Evolutionary conservation across 2,888 invertebrate species (phyloP).

Genomic region (Papilio demoleus): DNA sequence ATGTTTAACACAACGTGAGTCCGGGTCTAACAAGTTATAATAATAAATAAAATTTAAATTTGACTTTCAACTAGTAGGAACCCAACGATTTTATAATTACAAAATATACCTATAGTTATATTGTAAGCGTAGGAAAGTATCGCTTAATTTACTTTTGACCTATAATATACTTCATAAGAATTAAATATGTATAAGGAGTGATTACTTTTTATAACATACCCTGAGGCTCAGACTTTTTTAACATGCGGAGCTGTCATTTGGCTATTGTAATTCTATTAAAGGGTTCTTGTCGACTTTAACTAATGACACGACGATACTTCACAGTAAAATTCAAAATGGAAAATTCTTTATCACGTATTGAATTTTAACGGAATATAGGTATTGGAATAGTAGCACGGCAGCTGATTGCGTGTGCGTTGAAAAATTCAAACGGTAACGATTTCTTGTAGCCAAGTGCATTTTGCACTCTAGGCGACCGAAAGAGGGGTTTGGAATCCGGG

Average conservation of each 20-base stretch:
- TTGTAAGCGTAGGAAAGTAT: too few species aligned
- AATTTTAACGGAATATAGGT: neutral
- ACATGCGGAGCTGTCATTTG: slow-evolving; percentile 32
- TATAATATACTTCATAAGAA: neutral
- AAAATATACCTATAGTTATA: too few species aligned
- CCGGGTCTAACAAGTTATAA: too few species aligned
- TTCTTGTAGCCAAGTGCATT: too few species aligned
- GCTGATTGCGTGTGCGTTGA: too few species aligned
- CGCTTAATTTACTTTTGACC: neutral
- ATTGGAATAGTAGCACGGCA: neutral
- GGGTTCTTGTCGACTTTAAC: slow-evolving; percentile 8
- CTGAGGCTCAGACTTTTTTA: slow-evolving; percentile 6
- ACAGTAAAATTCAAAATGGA: slow-evolving; percentile 17
- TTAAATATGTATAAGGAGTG: slow-evolving; percentile 1
- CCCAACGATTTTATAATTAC: too few species aligned
- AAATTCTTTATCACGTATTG: neutral
- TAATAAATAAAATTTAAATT: too few species aligned
- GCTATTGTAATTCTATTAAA: slow-evolving; percentile 24
- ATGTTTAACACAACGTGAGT: too few species aligned
- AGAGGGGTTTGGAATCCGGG: too few species aligned
- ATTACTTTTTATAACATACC: slow-evolving; percentile 30
- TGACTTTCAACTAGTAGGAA: too few species aligned
- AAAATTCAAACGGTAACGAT: too few species aligned
- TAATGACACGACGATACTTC: slow-evolving; percentile 24
- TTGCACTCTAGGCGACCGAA: too few species aligned